Evolutionary conservation across 2,888 invertebrate species (phyloP).

Genomic region (Campoplex nolae): DNA sequence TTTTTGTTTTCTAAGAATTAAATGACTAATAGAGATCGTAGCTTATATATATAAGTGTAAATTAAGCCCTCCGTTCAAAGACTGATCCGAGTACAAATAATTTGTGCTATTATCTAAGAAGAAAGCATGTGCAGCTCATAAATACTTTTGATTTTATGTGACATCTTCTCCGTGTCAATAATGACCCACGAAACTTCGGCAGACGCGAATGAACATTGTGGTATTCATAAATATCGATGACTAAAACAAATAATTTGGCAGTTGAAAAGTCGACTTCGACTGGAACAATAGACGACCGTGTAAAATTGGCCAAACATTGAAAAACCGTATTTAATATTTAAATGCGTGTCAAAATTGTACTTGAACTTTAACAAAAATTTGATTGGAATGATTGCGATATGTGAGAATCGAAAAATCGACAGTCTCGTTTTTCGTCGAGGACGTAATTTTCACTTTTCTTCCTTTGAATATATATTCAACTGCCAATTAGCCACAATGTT

Average conservation of each 20-base stretch:
- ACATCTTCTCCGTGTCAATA: slow-evolving; percentile 22
- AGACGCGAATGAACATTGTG: slow-evolving; percentile 14
- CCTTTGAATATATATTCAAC: slow-evolving; percentile 40
- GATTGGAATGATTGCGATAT: slow-evolving; percentile 67
- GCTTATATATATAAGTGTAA: slow-evolving; percentile 61
- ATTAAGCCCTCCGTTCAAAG: slow-evolving; percentile 66
- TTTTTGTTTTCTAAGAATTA: slow-evolving; percentile 52
- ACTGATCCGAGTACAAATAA: slow-evolving; percentile 56
- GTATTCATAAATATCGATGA: slow-evolving; percentile 2
- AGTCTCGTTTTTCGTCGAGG: slow-evolving; percentile 30
- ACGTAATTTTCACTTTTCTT: slow-evolving; percentile 58
- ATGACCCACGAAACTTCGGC: neutral
- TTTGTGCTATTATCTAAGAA: slow-evolving; percentile 41
- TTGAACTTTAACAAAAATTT: slow-evolving; percentile 43
- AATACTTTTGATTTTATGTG: slow-evolving; percentile 48
- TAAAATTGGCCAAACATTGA: slow-evolving; percentile 29
- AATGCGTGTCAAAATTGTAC: slow-evolving; percentile 62
- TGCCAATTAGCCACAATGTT: slow-evolving; percentile 51
- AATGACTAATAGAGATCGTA: slow-evolving; percentile 65
- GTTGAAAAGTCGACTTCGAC: slow-evolving; percentile 15
- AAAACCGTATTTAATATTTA: slow-evolving; percentile 41
- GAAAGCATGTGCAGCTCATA: slow-evolving; percentile 39
- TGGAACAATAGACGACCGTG: neutral
- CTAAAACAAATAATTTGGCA: slow-evolving; percentile 24
- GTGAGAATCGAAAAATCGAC: slow-evolving; percentile 63